Evolutionary conservation across 2,888 invertebrate species (phyloP), one percentile per base, ranked within the genome.

Genomic region (Sarcophaga caerulescens): DNA sequence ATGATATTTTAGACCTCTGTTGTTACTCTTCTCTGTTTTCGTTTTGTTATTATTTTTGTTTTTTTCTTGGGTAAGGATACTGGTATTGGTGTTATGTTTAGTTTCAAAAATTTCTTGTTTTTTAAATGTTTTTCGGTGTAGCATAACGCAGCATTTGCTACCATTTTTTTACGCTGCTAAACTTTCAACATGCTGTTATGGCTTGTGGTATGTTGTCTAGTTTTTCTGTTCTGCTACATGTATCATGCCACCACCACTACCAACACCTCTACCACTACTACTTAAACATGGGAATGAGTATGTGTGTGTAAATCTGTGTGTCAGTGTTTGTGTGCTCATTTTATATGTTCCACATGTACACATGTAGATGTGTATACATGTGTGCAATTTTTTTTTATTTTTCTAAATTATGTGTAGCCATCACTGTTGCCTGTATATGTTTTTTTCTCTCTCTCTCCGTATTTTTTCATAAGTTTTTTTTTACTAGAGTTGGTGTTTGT

Each of bases 151-250:
- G 47, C 25, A 59, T 73, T 74, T 62, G 21, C 12, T 73, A 25
- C 3, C 17, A 44, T 5, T 66, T 19, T 66, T 74, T 12, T 4
- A 0, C 74, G 11, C 62, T 74, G 69, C 74, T 78, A 69, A 66
- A 84, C 81, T 86, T 81, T 86, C 84, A 86, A 71, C 86, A 80
- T 77, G 73, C 63, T 81, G 70, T 81, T 84, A 59, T 79, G 69
- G 75, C 60, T 78, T 81, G 81, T 78, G 84, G 84, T 84, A 69
- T 81, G 63, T 85, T 74, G 70, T 76, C 59, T 82, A 68, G 81
- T 59, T 75, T 65, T 65, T 47, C 66, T 73, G 52, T 63, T 69
- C 57, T 25, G 17, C 8, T n/a, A 63, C 74, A 70, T 63, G 35
- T 52, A 47, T 47, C 47, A 47, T 14, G 47, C 47, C 47, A 14